Evolutionary conservation across 1,140 invertebrate genomes (phyloP), one percentile per base, ranked within the genome.

Genomic region (Macrobrachium nipponense): DNA sequence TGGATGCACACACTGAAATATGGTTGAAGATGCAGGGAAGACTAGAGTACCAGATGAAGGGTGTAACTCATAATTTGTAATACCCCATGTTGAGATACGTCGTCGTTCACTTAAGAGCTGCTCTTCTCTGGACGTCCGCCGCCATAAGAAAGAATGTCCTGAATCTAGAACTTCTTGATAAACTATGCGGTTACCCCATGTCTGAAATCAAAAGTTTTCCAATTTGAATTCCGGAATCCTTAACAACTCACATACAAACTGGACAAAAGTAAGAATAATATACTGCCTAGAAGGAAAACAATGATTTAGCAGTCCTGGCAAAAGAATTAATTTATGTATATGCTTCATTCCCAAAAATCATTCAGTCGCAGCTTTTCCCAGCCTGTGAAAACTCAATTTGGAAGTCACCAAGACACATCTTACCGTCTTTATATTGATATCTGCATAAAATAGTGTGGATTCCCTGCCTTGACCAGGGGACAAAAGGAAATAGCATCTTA

Each of bases 11-110:
- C 95, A 96, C 87, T 95, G 94, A 90, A 93, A 98, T 68, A 98
- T 92, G 87, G 95, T 95, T 89, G 96, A 96, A 0, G 95, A 95
- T 87, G 96, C 96, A 62, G 97, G 96, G 91, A 99, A 98, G 27
- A 98, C 94, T 89, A 99, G 94, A 90, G 95, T 95, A 27, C 96
- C 96, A 76, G 94, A 94, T 5, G 93, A 92, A 27, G 93, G 93
- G 90, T 98, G 95, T 68, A 98, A 92, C 90, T 98, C 97, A 90
- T 98, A 99, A 15, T 96, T 96, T 5, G 96, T 98, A 73, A 99
- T 98, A 23, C 98, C 98, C 94, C 96, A 98, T 0, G 96, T 96
- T 0, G 96, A 94, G 14, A 98, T 93, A 88, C 97, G 92, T 92
- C 98, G 98, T 78, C 98, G 92, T 91, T 99, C 98, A 92, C 96